Evolutionary conservation across 1,140 invertebrate genomes (phyloP), one percentile per base, ranked within the genome.

Genomic region (Rhyzopertha dominica): DNA sequence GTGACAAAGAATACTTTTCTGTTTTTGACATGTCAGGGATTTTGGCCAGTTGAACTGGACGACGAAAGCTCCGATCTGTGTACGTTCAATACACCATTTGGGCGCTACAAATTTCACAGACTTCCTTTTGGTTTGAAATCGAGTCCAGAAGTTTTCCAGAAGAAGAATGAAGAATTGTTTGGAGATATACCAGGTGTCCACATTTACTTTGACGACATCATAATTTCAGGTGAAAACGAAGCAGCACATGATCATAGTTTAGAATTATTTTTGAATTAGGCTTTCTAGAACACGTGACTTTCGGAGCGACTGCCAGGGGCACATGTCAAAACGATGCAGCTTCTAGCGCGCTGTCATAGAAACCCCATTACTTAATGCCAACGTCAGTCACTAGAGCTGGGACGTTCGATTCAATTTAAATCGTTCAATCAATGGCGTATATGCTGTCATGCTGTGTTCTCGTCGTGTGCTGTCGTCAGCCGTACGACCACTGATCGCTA

Each of bases 41-140:
- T 51, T 40, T 49, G 39, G 18, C 47, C 48, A 32, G 32, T 54
- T 10, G 16, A 9, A 9, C 20, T 56, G n/a, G 30, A 45, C 8
- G 29, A 49, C 20, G 34, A 46, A 24, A 30, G 35, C 14, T 36
- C 35, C 24, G 23, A 20, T 12, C 35, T 25, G 9, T 32, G 19
- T 18, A 34, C 26, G 34, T 54, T 41, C 31, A 23, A 8, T 18
- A 41, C 36, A 8, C 36, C 45, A n/a, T 47, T 40, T 40, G 45
- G 64, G 13, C 36, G 57, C 13, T 68, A 58, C 47, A 35, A 37
- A 36, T 63, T 53, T 46, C 28, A 47, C 16, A 42, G 59, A 30
- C 28, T 65, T 20, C 60, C 62, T 4, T 62, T 65, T 45, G 62
- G 59, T 17, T 42, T 61, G 29, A 55, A 49, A 36, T 51, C 31